A percentile compares a stretch with the other conserved stretches of the same genome.
Evolutionary conservation across 2,888 invertebrate genomes (phyloP).

Genomic region (Epinotia bilunana): DNA sequence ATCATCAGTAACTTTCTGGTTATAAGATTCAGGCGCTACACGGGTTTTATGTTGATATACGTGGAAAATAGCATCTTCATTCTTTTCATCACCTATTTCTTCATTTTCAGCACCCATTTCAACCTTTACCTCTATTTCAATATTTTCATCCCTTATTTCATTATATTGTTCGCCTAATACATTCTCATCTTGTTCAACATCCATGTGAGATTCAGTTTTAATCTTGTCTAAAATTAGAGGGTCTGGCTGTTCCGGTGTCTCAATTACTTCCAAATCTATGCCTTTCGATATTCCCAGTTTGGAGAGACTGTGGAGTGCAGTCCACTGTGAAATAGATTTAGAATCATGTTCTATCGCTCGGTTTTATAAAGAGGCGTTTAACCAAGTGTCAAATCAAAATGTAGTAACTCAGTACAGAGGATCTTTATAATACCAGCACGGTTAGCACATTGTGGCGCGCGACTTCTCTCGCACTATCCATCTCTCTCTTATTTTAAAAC

Average conservation of each 20-base stretch:
- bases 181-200: background rate
- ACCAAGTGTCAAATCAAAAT: too few relatives aligned
- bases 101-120: background rate
- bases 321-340: background rate
- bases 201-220: background rate
- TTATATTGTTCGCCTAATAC: background rate
- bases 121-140: background rate
- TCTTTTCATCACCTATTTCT: background rate
- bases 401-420: too few relatives aligned
- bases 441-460: too few relatives aligned
- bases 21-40: background rate
- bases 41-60: background rate
- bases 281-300: background rate
- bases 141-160: background rate
- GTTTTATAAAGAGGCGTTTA: too few relatives aligned
- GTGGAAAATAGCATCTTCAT: background rate
- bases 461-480: too few relatives aligned
- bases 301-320: conserved; percentile 1
- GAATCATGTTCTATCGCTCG: too few relatives aligned
- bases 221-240: background rate
- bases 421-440: too few relatives aligned
- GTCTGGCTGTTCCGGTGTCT: background rate
- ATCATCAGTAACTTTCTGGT: background rate
- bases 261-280: background rate
- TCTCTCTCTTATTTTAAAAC: too few relatives aligned